phyloP scores from a whole-genome alignment of 2,797 vertebrate genomes.

The Dendrocincla fuliginosa region DNA sequence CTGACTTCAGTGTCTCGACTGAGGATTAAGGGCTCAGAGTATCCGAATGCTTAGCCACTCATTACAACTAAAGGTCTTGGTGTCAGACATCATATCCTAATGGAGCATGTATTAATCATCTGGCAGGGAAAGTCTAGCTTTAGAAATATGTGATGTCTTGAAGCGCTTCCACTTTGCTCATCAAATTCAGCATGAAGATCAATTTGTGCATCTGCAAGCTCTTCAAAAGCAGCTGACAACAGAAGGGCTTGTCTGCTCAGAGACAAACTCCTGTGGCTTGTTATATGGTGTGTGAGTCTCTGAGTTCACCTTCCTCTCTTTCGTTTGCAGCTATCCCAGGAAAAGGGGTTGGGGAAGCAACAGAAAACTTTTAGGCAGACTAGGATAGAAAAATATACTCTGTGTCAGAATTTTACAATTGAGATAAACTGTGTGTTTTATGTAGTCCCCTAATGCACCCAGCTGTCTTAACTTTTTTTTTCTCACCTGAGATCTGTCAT shows the following conservation, averaged over 20 bases:
- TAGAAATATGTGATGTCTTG: background rate
- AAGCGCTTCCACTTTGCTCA: conserved; percentile 19
- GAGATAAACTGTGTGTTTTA: background rate
- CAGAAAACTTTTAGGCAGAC: background rate
- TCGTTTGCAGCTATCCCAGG: background rate
- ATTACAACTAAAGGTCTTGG: background rate
- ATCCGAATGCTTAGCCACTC: background rate
- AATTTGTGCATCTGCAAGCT: conserved; percentile 28
- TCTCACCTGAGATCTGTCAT: background rate
- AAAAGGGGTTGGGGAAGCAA: background rate
- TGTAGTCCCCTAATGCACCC: background rate
- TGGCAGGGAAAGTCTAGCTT: background rate
- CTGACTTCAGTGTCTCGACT: background rate
- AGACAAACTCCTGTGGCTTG: background rate
- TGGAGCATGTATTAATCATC: background rate
- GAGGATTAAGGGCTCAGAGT: background rate
- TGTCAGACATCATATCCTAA: background rate
- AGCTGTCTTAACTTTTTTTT: background rate
- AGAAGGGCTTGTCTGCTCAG: background rate
- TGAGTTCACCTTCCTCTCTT: background rate
- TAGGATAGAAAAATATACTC: background rate
- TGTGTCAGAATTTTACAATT: background rate
- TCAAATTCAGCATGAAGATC: background rate
- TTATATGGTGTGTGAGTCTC: background rate
- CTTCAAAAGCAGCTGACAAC: conserved; percentile 25